A percentile compares a stretch with the other conserved stretches of the same genome.
Conservation (phyloP, 2,113 vertebrate genomes). For the Harpagus bidentatus region DNA sequence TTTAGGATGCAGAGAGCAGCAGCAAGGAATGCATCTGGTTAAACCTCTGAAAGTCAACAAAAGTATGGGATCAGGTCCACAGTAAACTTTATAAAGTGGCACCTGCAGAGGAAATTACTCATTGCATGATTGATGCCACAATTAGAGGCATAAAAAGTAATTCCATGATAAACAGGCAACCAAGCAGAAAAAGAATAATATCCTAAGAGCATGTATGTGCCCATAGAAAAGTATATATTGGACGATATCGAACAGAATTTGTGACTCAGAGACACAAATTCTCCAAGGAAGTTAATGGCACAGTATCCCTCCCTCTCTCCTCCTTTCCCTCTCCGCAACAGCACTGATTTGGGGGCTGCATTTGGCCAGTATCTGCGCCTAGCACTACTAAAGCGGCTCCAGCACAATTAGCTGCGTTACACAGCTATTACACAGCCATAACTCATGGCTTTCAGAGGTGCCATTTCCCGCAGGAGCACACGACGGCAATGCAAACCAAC, state of each 20-base stretch:
- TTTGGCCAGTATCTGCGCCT: background rate
- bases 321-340: fast-evolving
- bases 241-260: fast-evolving
- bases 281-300: background rate
- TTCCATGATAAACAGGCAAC: constrained; percentile 31
- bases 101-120: constrained; percentile 53
- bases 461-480: background rate
- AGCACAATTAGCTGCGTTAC: background rate
- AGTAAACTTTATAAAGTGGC: constrained; percentile 36
- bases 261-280: background rate
- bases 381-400: background rate
- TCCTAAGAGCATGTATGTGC: background rate
- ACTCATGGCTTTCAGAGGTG: background rate
- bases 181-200: background rate
- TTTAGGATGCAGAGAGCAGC: background rate
- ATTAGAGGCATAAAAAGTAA: constrained; percentile 51
- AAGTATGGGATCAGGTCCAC: constrained; percentile 23
- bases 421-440: background rate
- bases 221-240: background rate
- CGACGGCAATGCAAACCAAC: background rate
- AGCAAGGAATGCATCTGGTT: background rate
- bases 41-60: constrained; percentile 40
- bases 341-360: background rate
- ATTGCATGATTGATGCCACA: constrained; percentile 38
- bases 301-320: background rate